Percentiles rank a stretch among this genome's conserved stretches.
Conservation (phyloP, 2,797 vertebrate genomes). For the Phoebastria nigripes region DNA sequence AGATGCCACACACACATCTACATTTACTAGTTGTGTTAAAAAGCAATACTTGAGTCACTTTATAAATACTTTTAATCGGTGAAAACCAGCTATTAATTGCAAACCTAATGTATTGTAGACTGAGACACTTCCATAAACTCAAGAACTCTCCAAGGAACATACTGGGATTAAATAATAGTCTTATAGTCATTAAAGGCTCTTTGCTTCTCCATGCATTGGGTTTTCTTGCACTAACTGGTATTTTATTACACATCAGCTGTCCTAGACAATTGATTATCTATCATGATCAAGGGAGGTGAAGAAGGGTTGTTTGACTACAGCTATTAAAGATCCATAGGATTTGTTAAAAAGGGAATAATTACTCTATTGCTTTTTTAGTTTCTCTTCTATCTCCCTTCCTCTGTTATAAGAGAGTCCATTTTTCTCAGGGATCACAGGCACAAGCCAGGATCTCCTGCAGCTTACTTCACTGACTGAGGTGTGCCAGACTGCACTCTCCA, state of each 20-base stretch:
- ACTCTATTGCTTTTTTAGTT: not conserved
- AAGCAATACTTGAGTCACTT: not conserved
- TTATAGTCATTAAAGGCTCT: constrained; percentile 7
- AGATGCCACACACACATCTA: not conserved
- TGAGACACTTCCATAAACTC: constrained; percentile 1
- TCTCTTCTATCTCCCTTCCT: not conserved
- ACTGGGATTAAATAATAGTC: constrained; percentile 32
- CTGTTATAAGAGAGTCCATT: not conserved
- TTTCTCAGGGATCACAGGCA: not conserved
- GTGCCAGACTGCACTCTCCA: not conserved
- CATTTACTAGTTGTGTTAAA: not conserved
- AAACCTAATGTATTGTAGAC: not conserved
- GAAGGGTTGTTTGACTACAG: constrained; percentile 34
- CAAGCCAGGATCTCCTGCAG: not conserved
- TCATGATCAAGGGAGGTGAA: constrained; percentile 21
- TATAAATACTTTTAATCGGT: not conserved
- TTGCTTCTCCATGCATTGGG: not conserved
- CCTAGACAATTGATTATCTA: constrained; percentile 37
- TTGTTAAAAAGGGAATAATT: constrained; percentile 34
- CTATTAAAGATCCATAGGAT: constrained; percentile 28
- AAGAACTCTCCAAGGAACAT: constrained; percentile 23
- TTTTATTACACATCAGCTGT: constrained; percentile 44
- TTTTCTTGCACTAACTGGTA: not conserved
- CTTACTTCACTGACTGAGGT: not conserved
- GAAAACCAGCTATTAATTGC: constrained; percentile 4